A percentile compares a stretch with the other conserved stretches of the same genome.
These are phyloP conservation scores for Idris sp. DNA, from an alignment of 1,140 invertebrate genomes.

Conservation along the genomic window DNA sequence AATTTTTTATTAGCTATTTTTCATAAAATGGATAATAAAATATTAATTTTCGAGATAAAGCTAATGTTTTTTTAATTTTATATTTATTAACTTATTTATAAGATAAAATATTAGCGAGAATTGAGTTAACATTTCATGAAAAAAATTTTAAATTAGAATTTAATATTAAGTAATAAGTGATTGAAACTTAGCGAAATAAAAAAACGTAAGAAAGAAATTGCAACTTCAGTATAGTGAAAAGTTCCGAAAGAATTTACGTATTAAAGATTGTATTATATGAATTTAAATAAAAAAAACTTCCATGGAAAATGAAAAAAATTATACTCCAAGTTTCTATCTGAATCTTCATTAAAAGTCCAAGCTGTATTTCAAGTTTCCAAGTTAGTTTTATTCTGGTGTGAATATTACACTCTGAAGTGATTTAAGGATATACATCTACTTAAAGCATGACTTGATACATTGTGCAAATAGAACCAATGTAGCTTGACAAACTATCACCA, in stretches of 20 bases:
- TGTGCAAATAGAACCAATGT: constrained; percentile 32
- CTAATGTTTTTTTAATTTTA: constrained; percentile 1
- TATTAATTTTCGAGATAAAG: neutral
- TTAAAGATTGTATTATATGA: neutral
- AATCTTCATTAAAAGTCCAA: constrained; percentile 41
- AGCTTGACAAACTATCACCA: constrained; percentile 34
- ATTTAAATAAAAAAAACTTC: neutral
- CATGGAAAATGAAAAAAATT: constrained; percentile 15
- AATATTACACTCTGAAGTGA: constrained; percentile 48
- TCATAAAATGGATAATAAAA: constrained; percentile 2
- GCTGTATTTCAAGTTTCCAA: constrained; percentile 18
- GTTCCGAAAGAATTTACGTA: no score
- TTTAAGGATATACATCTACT: constrained; percentile 27
- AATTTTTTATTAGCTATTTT: constrained; percentile 13
- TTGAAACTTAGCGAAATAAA: no score
- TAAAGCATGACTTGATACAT: constrained; percentile 38
- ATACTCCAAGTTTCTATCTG: constrained; percentile 23
- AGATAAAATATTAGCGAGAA: no score
- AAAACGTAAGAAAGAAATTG: no score
- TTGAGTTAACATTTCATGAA: no score
- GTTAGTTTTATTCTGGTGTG: constrained; percentile 16
- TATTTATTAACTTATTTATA: no score
- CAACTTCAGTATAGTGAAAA: no score
- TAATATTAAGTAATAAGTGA: no score
- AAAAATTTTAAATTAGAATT: no score